phyloP scores from a whole-genome alignment of 2,797 vertebrate genomes.

The Otus scops region DNA sequence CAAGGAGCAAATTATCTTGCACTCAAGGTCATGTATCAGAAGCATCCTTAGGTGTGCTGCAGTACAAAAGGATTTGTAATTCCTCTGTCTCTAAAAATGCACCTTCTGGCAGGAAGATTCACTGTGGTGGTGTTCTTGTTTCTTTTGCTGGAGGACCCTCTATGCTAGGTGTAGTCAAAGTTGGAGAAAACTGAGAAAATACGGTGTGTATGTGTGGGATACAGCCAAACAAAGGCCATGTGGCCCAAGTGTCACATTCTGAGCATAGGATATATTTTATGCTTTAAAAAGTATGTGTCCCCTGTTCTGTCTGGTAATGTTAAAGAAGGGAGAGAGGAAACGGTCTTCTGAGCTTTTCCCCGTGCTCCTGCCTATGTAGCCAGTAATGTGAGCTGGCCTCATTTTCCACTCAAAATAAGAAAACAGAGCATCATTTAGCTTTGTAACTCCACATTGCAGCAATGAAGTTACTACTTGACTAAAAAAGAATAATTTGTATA shows the following conservation, averaged over 20 bases:
- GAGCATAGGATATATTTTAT: neutral
- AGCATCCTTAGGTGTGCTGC: neutral
- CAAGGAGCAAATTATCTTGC: neutral
- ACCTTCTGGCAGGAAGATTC: neutral
- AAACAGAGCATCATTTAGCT: neutral
- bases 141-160: neutral
- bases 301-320: neutral
- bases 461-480: neutral
- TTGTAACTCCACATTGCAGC: neutral
- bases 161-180: rapidly evolving
- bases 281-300: neutral
- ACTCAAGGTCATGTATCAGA: neutral
- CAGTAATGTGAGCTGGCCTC: neutral
- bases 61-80: neutral
- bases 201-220: neutral
- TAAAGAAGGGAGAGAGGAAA: neutral
- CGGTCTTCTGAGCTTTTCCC: neutral
- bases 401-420: neutral
- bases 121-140: neutral
- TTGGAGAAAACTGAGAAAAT: neutral
- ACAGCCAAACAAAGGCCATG: neutral
- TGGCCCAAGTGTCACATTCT: neutral
- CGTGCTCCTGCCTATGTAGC: rapidly evolving
- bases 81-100: neutral
- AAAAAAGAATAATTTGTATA: neutral